Conservation (phyloP, 2,888 invertebrate genomes). For the Kryphioiulus occultus region DNA sequence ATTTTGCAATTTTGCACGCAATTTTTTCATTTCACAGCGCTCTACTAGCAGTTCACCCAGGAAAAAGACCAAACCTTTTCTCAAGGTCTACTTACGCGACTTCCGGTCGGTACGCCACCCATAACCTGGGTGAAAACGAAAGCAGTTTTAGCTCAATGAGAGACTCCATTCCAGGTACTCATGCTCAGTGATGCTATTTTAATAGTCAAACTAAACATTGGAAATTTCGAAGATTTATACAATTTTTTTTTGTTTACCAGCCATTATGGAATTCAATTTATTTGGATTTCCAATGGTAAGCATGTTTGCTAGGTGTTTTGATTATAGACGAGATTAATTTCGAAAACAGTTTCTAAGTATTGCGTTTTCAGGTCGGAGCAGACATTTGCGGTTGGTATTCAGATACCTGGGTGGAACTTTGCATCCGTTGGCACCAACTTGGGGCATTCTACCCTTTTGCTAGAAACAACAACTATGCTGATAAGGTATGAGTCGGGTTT, state of each 20-base stretch:
- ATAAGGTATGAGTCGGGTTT: constrained; percentile 48
- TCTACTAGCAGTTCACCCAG: constrained; percentile 26
- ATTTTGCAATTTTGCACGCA: no score
- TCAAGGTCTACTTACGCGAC: constrained; percentile 43
- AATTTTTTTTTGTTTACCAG: neutral
- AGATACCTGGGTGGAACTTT: constrained; percentile 63
- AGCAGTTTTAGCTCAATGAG: constrained; percentile 36
- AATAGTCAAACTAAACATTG: neutral
- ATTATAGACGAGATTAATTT: no score
- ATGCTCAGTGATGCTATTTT: constrained; percentile 45
- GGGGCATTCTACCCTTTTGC: constrained; percentile 65
- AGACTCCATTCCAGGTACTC: constrained; percentile 50
- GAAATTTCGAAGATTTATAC: neutral
- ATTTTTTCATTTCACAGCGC: constrained; percentile 1
- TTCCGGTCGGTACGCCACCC: constrained; percentile 37
- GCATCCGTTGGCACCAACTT: constrained; percentile 65
- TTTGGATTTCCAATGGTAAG: constrained; percentile 49
- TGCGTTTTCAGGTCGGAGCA: constrained; percentile 56
- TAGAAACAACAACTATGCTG: constrained; percentile 60
- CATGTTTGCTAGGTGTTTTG: no score
- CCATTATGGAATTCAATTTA: constrained; percentile 41
- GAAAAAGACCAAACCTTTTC: constrained; percentile 42
- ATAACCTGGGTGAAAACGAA: constrained; percentile 49
- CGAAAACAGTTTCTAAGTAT: neutral
- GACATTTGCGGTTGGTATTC: constrained; percentile 58